Percentiles rank a stretch among this genome's conserved stretches.
These are phyloP conservation scores for Trichogramma evanescens DNA, from an alignment of 2,888 invertebrate species.

Conservation along the genomic window DNA sequence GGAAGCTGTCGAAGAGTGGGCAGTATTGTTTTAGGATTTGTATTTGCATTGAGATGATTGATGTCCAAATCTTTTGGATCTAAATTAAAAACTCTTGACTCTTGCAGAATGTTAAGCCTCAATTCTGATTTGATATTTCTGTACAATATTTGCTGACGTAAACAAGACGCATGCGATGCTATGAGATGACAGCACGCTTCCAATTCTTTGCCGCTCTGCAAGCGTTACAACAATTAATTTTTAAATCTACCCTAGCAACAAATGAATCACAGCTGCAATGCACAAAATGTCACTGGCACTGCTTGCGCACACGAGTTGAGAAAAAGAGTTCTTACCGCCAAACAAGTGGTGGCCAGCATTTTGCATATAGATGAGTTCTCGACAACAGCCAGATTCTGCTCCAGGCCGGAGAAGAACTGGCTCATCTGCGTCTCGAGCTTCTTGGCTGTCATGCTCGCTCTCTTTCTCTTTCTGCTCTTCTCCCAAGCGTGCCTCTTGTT, in stretches of 20 bases:
- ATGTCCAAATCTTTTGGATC: constrained; percentile 25
- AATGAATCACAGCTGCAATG: neutral
- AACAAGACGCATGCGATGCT: constrained; percentile 38
- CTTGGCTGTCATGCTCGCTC: neutral
- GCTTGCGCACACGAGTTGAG: neutral
- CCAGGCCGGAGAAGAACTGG: neutral
- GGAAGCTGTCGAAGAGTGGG: constrained; percentile 34
- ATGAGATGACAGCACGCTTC: constrained; percentile 35
- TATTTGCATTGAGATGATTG: constrained; percentile 9
- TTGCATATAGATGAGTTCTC: constrained; percentile 33
- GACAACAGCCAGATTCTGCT: constrained; percentile 24
- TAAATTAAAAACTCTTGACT: constrained; percentile 28
- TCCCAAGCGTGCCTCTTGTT: neutral
- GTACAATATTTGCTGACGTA: constrained; percentile 36
- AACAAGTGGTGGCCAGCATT: constrained; percentile 28
- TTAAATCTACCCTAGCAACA: neutral
- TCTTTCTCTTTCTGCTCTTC: neutral
- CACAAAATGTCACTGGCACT: too few relatives aligned
- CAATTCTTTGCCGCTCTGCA: constrained; percentile 30
- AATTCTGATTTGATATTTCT: constrained; percentile 33
- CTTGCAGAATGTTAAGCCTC: constrained; percentile 22
- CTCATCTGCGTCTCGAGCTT: constrained; percentile 2
- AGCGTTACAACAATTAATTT: neutral
- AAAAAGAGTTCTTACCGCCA: constrained; percentile 14
- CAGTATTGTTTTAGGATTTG: constrained; percentile 24